Evolutionary conservation across 2,888 invertebrate species (phyloP).

Genomic region (Brenthis hecate): DNA sequence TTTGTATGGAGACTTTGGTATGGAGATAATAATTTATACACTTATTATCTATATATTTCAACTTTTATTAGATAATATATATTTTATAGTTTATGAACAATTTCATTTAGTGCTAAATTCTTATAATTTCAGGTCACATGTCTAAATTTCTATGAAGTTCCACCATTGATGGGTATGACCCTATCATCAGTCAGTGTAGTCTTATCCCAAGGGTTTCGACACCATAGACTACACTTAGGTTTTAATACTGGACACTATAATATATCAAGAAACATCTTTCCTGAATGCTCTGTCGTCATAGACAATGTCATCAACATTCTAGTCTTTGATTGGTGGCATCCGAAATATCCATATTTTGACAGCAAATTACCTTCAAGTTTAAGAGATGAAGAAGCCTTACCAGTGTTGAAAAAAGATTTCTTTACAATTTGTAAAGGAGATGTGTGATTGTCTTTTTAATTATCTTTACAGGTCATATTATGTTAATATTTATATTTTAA

Average conservation of each 20-base stretch:
- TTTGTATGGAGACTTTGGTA: too few relatives aligned
- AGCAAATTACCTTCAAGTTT: slow-evolving; percentile 51
- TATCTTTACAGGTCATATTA: slow-evolving; percentile 26
- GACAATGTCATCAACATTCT: slow-evolving; percentile 61
- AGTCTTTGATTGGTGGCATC: slow-evolving; percentile 86
- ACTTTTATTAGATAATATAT: too few relatives aligned
- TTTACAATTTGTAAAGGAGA: slow-evolving; percentile 48
- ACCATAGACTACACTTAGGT: slow-evolving; percentile 80
- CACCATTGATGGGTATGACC: slow-evolving; percentile 83
- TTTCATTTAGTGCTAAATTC: not conserved
- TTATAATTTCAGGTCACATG: slow-evolving; percentile 77
- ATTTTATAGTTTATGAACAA: not conserved
- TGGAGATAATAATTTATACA: too few relatives aligned
- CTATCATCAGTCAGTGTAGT: slow-evolving; percentile 79
- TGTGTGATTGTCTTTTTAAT: slow-evolving; percentile 31
- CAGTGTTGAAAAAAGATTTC: slow-evolving; percentile 60
- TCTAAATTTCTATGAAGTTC: slow-evolving; percentile 78
- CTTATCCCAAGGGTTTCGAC: slow-evolving; percentile 78
- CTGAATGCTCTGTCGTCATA: slow-evolving; percentile 59
- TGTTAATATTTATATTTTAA: slow-evolving; percentile 1
- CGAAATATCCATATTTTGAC: slow-evolving; percentile 71
- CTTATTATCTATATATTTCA: too few relatives aligned
- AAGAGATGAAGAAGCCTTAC: slow-evolving; percentile 56
- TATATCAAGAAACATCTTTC: slow-evolving; percentile 55
- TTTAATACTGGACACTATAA: slow-evolving; percentile 65